A percentile compares a stretch with the other conserved stretches of the same genome.
Evolutionary conservation across 2,888 invertebrate genomes (phyloP).

Genomic region (Melolontha melolontha): DNA sequence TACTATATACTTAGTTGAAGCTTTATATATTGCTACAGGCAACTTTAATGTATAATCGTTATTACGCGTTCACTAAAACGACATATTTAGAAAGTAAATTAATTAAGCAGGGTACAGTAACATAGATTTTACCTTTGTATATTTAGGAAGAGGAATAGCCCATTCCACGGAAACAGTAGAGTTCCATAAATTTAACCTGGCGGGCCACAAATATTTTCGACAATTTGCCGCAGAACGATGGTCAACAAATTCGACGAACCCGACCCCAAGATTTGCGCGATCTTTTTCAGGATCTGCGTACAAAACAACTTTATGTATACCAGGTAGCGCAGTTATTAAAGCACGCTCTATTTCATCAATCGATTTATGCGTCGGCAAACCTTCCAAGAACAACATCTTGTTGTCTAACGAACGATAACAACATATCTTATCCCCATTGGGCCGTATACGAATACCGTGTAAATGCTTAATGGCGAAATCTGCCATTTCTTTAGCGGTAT

Average conservation of each 20-base stretch:
- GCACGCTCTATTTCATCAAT: constrained; percentile 34
- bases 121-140: constrained; percentile 13
- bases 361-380: constrained; percentile 44
- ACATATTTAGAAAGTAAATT: not conserved
- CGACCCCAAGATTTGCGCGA: constrained; percentile 7
- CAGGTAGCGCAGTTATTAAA: constrained; percentile 24
- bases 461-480: constrained; percentile 73
- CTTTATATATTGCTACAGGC: too few relatives aligned
- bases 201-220: constrained; percentile 17
- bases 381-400: constrained; percentile 77
- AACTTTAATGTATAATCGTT: too few relatives aligned
- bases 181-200: constrained; percentile 8
- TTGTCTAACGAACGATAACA: constrained; percentile 84
- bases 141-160: constrained; percentile 22
- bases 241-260: constrained; percentile 49
- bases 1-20: too few relatives aligned
- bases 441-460: constrained; percentile 76
- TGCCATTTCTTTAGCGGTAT: constrained; percentile 70
- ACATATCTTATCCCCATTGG: constrained; percentile 71
- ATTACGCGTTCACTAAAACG: not conserved
- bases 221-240: constrained; percentile 45
- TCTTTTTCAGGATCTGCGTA: not conserved
- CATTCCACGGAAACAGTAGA: constrained; percentile 9
- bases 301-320: constrained; percentile 22
- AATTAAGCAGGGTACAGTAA: not conserved